Percentiles rank a stretch among this genome's conserved stretches.
These are phyloP conservation scores for Chrysolina haemoptera DNA, from an alignment of 2,888 invertebrate species.

Conservation along the genomic window DNA sequence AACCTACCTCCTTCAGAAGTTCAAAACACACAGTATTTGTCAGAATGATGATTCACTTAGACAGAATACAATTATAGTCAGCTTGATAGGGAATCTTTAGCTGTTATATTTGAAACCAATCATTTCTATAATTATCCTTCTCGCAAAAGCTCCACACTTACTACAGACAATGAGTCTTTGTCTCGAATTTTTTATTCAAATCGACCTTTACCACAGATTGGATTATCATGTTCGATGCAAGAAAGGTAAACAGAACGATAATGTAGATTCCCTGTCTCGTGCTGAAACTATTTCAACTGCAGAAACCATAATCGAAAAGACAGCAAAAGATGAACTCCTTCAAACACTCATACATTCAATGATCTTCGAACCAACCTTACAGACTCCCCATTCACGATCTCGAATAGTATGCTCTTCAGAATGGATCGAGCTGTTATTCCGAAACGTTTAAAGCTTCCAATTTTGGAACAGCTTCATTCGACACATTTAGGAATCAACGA, in stretches of 20 bases:
- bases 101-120: too few relatives aligned
- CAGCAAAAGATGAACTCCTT: neutral
- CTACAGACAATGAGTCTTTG: too few relatives aligned
- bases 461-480: constrained; percentile 46
- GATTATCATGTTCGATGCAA: too few relatives aligned
- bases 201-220: neutral
- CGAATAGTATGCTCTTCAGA: too few relatives aligned
- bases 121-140: neutral
- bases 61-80: too few relatives aligned
- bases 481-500: constrained; percentile 54
- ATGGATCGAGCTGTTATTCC: too few relatives aligned
- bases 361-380: neutral
- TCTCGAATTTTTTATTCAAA: constrained; percentile 26
- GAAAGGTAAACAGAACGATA: too few relatives aligned
- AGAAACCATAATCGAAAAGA: neutral
- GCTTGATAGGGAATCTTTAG: too few relatives aligned
- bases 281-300: neutral
- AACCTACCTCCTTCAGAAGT: neutral
- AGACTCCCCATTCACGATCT: neutral
- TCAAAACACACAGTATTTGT: neutral
- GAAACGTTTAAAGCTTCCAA: too few relatives aligned
- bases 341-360: neutral
- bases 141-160: neutral
- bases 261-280: neutral
- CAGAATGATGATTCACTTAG: neutral